Base-by-base conservation (phyloP, 2,113 vertebrate genomes). In the Struthidea cinerea region DNA sequence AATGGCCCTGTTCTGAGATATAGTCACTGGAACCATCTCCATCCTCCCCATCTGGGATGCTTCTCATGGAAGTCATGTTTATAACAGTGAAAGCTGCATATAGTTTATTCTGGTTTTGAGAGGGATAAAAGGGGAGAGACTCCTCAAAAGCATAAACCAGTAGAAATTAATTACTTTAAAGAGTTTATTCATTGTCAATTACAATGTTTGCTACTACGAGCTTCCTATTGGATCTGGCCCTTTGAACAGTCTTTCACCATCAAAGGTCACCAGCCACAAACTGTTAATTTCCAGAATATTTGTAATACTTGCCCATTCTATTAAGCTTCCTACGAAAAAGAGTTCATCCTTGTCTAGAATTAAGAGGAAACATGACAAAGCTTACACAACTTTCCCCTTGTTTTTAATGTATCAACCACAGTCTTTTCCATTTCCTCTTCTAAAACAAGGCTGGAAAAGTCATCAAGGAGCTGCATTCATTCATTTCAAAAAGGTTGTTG, bases 371-470 rank as follows among this genome's bases (percentile, higher is more conserved):
- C 80, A 86, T 94, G 84, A 96, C 86, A 94, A 93, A 97, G 37
- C 71, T 96, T 77, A 93, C 49, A 79, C 12, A 84, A 74, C 32
- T 60, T 94, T 92, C 56, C 64, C 30, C 33, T 65, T 56, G 70
- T 28, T 94, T 97, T 96, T 91, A 74, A 89, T 93, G 67, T 15
- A 52, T 61, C 73, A 92, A 82, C 89, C 93, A 93, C 88, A 94
- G 92, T 82, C 94, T 98, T 97, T 98, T 97, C 98, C 92, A 96
- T 96, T 97, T 97, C 95, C 96, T 95, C 65, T 95, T 95, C 42
- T 94, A 94, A 97, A 87, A 93, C 68, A 92, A 90, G 90, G n/a
- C 98, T 97, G 97, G 94, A 73, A 97, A 98, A 98, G 50, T 94
- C 95, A 98, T 98, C 89, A 97, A 55, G 90, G 91, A 96, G 93